Evolutionary conservation across 2,113 vertebrate genomes (phyloP).

Genomic region (Rhinopomastus cyanomelas): DNA sequence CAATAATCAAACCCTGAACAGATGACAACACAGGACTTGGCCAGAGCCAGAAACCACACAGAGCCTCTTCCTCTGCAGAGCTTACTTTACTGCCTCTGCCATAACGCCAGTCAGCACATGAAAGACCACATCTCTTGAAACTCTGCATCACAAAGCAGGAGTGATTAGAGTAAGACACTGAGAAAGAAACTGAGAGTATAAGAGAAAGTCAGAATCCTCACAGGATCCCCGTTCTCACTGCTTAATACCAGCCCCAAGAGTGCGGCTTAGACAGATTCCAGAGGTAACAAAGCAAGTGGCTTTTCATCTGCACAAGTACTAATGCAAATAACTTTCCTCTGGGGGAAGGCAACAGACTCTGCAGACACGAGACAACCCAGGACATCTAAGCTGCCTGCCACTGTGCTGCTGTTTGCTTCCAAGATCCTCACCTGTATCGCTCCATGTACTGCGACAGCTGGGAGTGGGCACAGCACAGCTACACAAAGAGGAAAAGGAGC

Average conservation of each 20-base stretch:
- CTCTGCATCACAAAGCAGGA: neutral
- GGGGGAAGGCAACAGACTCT: neutral
- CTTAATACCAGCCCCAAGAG: neutral
- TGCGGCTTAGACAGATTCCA: neutral
- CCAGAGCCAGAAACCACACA: neutral
- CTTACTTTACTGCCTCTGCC: neutral
- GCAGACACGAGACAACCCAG: neutral
- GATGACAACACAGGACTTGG: neutral
- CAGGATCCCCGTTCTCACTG: neutral
- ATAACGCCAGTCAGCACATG: neutral
- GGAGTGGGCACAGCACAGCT: constrained; percentile 92
- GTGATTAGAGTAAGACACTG: neutral
- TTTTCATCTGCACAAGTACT: constrained; percentile 5
- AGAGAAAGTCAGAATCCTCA: constrained; percentile 8
- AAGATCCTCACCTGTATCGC: constrained; percentile 84
- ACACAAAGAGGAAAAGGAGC: neutral
- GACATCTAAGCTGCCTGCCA: neutral
- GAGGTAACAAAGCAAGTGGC: neutral
- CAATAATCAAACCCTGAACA: neutral
- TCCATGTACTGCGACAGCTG: constrained; percentile 92
- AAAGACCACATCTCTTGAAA: neutral
- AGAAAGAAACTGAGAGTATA: neutral
- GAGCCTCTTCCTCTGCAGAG: neutral
- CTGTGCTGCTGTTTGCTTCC: neutral
- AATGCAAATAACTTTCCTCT: neutral